These are phyloP conservation scores for Eupithecia pulchellata DNA, from an alignment of 2,888 invertebrate species.

Conservation along the genomic window DNA sequence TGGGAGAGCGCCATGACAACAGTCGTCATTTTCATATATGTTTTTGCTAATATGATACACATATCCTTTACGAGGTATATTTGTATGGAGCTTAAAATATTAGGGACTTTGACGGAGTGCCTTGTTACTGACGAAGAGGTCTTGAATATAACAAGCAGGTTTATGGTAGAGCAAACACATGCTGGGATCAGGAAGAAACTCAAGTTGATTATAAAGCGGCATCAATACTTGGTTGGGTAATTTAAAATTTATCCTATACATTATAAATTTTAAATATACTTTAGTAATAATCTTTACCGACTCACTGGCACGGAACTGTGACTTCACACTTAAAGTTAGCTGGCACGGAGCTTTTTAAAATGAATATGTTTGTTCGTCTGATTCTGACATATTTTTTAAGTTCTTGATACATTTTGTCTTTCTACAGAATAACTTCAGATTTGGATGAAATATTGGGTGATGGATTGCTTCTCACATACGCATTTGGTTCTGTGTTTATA, in stretches of 20 bases:
- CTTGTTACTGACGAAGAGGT: slow-evolving; percentile 60
- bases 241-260: neutral
- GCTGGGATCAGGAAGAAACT: slow-evolving; percentile 54
- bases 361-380: neutral
- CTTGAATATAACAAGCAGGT: slow-evolving; percentile 45
- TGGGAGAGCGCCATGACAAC: slow-evolving; percentile 74
- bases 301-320: no score
- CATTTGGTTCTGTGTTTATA: slow-evolving; percentile 72
- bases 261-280: no score
- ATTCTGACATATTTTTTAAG: neutral
- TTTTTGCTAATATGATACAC: slow-evolving; percentile 64
- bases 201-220: slow-evolving; percentile 61
- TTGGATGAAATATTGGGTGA: slow-evolving; percentile 66
- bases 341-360: neutral
- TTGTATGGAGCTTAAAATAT: slow-evolving; percentile 71
- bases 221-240: slow-evolving; percentile 64
- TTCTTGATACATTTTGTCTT: slow-evolving; percentile 5
- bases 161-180: slow-evolving; percentile 48
- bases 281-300: no score
- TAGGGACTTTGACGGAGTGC: slow-evolving; percentile 59
- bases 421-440: slow-evolving; percentile 65
- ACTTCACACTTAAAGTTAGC: no score
- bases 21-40: slow-evolving; percentile 63
- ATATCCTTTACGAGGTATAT: slow-evolving; percentile 61
- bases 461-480: slow-evolving; percentile 68